Evolutionary conservation across 2,113 vertebrate genomes (phyloP).

Genomic region (Crotalus horridus): DNA sequence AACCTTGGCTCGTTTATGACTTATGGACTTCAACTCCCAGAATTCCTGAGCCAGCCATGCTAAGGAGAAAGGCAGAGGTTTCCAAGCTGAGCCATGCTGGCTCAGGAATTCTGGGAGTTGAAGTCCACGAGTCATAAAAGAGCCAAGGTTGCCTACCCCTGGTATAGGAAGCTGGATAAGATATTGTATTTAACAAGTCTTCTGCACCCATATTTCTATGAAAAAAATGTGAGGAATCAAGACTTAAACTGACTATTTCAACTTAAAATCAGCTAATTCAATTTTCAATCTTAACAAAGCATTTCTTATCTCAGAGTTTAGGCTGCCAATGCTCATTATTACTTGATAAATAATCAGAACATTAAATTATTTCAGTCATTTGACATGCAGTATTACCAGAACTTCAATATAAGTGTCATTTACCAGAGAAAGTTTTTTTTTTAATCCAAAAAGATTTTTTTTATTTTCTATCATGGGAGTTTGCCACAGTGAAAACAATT

Average conservation of each 20-base stretch:
- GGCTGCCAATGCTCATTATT: not conserved
- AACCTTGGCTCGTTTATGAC: no score
- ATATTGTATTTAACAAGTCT: not conserved
- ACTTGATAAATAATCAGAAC: not conserved
- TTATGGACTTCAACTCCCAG: no score
- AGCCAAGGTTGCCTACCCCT: no score
- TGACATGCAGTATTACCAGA: not conserved
- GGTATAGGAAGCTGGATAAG: not conserved
- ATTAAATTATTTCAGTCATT: not conserved
- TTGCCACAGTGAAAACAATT: not conserved
- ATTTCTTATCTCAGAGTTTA: not conserved
- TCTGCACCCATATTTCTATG: not conserved
- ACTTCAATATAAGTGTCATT: not conserved
- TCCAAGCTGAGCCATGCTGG: no score
- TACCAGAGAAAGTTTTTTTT: not conserved
- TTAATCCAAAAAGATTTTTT: not conserved
- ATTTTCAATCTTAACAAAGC: not conserved
- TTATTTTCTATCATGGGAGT: not conserved
- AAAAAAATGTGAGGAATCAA: not conserved
- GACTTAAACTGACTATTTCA: not conserved
- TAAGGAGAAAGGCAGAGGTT: no score
- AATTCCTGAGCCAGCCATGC: no score
- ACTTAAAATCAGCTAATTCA: not conserved
- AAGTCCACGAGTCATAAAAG: no score
- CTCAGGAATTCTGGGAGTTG: no score